Evolutionary conservation across 2,113 vertebrate species (phyloP).

Genomic region (Puntigrus tetrazona): DNA sequence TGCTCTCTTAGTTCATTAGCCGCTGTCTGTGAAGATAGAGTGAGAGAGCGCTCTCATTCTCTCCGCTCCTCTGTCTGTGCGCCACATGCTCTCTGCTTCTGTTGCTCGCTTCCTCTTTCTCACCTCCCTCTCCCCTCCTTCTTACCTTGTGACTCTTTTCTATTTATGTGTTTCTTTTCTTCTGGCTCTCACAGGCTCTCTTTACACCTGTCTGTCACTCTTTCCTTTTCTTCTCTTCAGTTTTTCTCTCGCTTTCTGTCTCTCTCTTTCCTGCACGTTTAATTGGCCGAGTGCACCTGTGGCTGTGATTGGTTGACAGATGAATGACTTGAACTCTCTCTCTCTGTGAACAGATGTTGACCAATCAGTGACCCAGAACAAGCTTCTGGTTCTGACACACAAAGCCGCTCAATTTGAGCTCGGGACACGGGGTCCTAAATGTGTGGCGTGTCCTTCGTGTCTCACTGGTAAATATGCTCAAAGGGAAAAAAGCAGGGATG

Average conservation of each 20-base stretch:
- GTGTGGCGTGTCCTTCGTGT: constrained; percentile 12
- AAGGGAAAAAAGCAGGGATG: background rate
- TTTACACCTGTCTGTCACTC: constrained; percentile 17
- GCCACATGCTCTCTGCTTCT: constrained; percentile 6
- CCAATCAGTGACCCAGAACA: constrained; percentile 32
- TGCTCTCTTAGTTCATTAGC: constrained; percentile 5
- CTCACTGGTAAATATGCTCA: background rate
- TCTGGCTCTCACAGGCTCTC: constrained; percentile 10
- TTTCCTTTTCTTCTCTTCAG: background rate
- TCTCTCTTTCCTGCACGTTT: background rate
- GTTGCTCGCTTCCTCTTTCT: constrained; percentile 4
- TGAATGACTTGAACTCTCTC: constrained; percentile 17
- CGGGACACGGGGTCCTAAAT: background rate
- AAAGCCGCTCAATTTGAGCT: constrained; percentile 25
- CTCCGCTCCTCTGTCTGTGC: background rate
- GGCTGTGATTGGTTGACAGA: constrained; percentile 49
- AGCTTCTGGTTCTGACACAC: background rate
- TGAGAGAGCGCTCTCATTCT: constrained; percentile 9
- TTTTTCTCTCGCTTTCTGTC: background rate
- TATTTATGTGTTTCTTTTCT: constrained; percentile 15
- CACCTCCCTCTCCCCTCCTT: background rate
- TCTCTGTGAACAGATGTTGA: constrained; percentile 33
- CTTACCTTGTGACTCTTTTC: constrained; percentile 9
- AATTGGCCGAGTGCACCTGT: constrained; percentile 9
- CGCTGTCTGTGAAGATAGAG: background rate